Evolutionary conservation across 1,140 invertebrate species (phyloP).

Genomic region (Nylanderia fulva): DNA sequence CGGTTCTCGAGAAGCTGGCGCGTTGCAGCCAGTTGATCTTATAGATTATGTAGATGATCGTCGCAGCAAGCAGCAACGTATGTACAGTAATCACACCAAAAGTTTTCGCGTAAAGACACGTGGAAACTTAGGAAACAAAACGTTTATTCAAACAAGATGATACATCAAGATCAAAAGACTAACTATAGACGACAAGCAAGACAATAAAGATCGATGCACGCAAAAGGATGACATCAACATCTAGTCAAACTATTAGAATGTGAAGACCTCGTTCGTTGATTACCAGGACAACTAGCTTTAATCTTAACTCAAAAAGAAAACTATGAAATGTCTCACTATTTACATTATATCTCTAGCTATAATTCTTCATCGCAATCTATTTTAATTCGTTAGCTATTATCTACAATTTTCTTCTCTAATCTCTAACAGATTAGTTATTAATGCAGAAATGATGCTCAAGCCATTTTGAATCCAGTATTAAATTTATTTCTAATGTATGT

Average conservation of each 20-base stretch:
- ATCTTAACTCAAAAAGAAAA: background rate
- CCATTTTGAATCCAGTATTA: background rate
- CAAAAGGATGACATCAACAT: slow-evolving; percentile 37
- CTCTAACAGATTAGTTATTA: background rate
- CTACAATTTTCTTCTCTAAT: background rate
- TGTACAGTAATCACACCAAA: slow-evolving; percentile 34
- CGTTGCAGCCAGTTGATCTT: slow-evolving; percentile 34
- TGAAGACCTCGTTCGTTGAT: slow-evolving; percentile 24
- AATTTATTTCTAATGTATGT: slow-evolving; percentile 16
- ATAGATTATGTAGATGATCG: slow-evolving; percentile 34
- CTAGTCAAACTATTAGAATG: slow-evolving; percentile 26
- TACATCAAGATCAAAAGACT: slow-evolving; percentile 49
- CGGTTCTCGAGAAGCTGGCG: slow-evolving; percentile 25
- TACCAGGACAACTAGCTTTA: slow-evolving; percentile 22
- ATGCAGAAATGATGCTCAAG: background rate
- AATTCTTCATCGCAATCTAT: background rate
- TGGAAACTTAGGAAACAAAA: slow-evolving; percentile 75
- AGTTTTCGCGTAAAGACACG: slow-evolving; percentile 29
- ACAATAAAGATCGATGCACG: slow-evolving; percentile 42
- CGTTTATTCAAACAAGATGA: slow-evolving; percentile 79
- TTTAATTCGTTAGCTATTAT: too few species aligned
- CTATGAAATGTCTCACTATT: background rate
- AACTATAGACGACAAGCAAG: slow-evolving; percentile 45
- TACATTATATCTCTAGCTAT: slow-evolving; percentile 14
- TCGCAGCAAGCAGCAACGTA: slow-evolving; percentile 19